Conservation (phyloP, 2,797 vertebrate genomes). For the Oreortyx pictus region DNA sequence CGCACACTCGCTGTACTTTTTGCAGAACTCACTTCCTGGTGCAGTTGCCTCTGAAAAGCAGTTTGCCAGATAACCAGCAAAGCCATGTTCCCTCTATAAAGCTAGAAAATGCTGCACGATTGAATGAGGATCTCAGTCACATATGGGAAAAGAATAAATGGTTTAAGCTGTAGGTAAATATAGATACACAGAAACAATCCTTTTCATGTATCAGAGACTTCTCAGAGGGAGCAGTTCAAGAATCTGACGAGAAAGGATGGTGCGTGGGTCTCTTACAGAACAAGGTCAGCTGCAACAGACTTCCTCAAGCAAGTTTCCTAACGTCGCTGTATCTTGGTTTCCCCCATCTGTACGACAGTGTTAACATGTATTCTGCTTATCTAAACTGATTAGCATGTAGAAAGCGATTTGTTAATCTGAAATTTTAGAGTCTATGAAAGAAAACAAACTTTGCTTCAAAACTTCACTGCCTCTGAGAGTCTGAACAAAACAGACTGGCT, state of each 20-base stretch:
- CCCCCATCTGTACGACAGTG: slow-evolving; percentile 66
- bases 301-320: slow-evolving; percentile 65
- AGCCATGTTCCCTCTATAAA: slow-evolving; percentile 60
- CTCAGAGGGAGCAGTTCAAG: slow-evolving; percentile 34
- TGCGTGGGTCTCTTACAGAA: slow-evolving; percentile 63
- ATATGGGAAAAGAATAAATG: slow-evolving; percentile 12
- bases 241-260: slow-evolving; percentile 65
- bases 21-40: slow-evolving; percentile 66
- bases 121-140: slow-evolving; percentile 13
- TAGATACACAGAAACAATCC: neutral
- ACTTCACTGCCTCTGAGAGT: neutral
- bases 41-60: slow-evolving; percentile 47
- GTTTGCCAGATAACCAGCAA: slow-evolving; percentile 62
- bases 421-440: slow-evolving; percentile 23
- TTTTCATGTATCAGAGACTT: slow-evolving; percentile 1
- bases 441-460: slow-evolving; percentile 49
- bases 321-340: slow-evolving; percentile 25
- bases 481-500: neutral
- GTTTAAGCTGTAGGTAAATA: slow-evolving; percentile 42
- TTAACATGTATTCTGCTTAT: slow-evolving; percentile 51
- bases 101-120: slow-evolving; percentile 41
- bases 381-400: slow-evolving; percentile 52
- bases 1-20: slow-evolving; percentile 50
- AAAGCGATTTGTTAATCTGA: slow-evolving; percentile 42
- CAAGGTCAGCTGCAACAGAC: slow-evolving; percentile 69